Conservation (phyloP, 2,888 invertebrate species). For the Unio delphinus region DNA sequence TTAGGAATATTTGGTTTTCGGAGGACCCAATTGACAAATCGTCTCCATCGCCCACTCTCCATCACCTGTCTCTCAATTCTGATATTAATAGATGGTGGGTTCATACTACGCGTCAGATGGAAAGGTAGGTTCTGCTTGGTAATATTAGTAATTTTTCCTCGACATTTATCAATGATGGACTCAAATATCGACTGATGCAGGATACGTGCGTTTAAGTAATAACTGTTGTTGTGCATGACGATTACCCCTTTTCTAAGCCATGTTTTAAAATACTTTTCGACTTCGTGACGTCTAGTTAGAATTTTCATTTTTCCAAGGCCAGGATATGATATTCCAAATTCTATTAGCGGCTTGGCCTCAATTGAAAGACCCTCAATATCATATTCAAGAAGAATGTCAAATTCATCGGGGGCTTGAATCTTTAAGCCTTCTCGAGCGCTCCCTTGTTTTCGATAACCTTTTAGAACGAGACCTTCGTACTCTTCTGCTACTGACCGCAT, state of each 20-base stretch:
- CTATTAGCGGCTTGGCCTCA: background rate
- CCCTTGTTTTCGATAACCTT: slow-evolving; percentile 28
- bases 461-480: slow-evolving; percentile 13
- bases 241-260: slow-evolving; percentile 8
- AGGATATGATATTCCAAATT: background rate
- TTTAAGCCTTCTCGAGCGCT: slow-evolving; percentile 35
- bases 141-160: background rate
- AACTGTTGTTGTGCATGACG: slow-evolving; percentile 2
- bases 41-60: background rate
- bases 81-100: slow-evolving; percentile 29
- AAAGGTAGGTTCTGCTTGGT: background rate
- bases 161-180: slow-evolving; percentile 14
- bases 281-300: background rate
- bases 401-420: slow-evolving; percentile 27
- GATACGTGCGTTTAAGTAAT: slow-evolving; percentile 12
- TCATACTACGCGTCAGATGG: slow-evolving; percentile 14
- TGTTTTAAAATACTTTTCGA: slow-evolving; percentile 7
- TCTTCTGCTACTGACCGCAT: slow-evolving; percentile 6
- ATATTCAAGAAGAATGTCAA: slow-evolving; percentile 28
- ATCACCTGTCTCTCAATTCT: slow-evolving; percentile 7
- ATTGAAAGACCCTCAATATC: slow-evolving; percentile 16
- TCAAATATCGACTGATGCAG: slow-evolving; percentile 15
- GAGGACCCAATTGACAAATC: too few species aligned
- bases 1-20: background rate
- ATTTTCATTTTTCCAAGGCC: background rate